These are phyloP conservation scores for Tiphia femorata DNA, from an alignment of 2,888 invertebrate species.

Conservation along the genomic window DNA sequence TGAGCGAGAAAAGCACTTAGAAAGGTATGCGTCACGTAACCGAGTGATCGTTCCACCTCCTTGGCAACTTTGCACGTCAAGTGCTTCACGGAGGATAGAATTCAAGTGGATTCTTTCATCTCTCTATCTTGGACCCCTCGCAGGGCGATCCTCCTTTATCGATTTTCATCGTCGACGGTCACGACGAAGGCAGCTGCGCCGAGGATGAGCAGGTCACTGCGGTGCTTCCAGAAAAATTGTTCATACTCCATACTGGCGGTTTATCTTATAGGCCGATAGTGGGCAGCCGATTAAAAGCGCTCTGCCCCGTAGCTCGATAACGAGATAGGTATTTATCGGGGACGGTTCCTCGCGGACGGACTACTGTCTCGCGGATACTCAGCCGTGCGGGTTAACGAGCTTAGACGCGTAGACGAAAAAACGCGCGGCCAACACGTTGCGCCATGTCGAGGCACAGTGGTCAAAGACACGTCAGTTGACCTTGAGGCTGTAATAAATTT, in stretches of 20 bases:
- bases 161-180: neutral
- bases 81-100: no score
- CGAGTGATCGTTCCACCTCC: no score
- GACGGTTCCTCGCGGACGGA: constrained; percentile 18
- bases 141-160: neutral
- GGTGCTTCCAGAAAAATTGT: constrained; percentile 31
- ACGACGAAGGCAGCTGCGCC: neutral
- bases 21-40: no score
- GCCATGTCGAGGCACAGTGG: constrained; percentile 9
- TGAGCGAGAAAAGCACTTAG: no score
- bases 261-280: constrained; percentile 55
- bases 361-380: constrained; percentile 31
- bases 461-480: constrained; percentile 4
- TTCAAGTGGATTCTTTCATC: no score
- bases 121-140: no score
- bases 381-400: neutral
- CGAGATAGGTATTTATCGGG: constrained; percentile 57
- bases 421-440: constrained; percentile 11
- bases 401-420: constrained; percentile 16
- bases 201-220: no score
- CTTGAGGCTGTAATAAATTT: constrained; percentile 8
- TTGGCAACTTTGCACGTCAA: no score
- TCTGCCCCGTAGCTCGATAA: constrained; percentile 48
- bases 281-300: constrained; percentile 51
- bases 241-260: constrained; percentile 17